Conservation (phyloP, 2,797 vertebrate species). For the Numenius phaeopus region DNA sequence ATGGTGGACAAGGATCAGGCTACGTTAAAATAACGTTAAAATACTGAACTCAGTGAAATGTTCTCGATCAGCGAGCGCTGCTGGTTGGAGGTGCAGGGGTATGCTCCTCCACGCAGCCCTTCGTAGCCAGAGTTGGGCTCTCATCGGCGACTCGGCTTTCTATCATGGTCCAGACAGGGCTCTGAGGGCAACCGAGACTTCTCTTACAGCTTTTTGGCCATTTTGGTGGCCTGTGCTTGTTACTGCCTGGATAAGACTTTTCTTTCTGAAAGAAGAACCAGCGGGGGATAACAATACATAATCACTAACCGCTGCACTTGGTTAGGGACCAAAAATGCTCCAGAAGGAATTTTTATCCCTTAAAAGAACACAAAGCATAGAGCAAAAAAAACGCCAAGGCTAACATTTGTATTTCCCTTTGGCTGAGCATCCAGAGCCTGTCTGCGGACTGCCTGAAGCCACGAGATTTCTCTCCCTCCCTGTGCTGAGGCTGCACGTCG, state of each 20-base stretch:
- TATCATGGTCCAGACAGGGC: background rate
- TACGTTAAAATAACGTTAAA: background rate
- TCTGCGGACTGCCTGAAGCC: background rate
- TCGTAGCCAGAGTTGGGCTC: background rate
- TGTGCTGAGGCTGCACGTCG: accelerated
- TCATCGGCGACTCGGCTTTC: background rate
- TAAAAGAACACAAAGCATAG: background rate
- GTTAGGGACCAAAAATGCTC: background rate
- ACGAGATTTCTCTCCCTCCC: accelerated
- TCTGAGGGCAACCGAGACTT: background rate
- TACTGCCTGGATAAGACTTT: background rate
- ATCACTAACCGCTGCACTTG: accelerated
- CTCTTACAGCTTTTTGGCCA: background rate
- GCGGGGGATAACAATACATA: background rate
- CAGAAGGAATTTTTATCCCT: background rate
- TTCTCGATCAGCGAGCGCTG: accelerated
- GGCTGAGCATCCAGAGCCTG: background rate
- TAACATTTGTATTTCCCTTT: background rate
- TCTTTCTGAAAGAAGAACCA: background rate
- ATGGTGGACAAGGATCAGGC: background rate
- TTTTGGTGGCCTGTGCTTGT: background rate
- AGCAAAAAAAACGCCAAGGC: accelerated
- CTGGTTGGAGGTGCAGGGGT: background rate
- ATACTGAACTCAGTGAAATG: background rate
- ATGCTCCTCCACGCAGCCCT: background rate